A percentile compares a stretch with the other conserved stretches of the same genome.
These are phyloP conservation scores for Sminthurides aquaticus DNA, from an alignment of 2,888 invertebrate species.

Conservation along the genomic window DNA sequence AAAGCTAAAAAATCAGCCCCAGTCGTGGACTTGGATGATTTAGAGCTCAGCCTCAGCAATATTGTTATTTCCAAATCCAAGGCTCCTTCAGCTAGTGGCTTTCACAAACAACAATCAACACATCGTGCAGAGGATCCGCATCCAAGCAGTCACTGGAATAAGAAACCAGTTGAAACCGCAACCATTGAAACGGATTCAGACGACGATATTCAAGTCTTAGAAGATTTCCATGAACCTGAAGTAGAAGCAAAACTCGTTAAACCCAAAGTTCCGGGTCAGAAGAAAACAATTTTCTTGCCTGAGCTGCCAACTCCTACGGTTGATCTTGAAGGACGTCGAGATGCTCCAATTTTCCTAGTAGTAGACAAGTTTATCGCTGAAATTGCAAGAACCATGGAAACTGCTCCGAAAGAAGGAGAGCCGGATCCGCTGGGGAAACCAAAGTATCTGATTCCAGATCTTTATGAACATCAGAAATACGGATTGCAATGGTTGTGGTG, in stretches of 20 bases:
- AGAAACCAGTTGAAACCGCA: background rate
- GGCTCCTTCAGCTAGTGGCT: background rate
- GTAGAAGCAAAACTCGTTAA: background rate
- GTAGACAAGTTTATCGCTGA: background rate
- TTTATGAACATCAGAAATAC: slow-evolving; percentile 77
- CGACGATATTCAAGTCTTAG: background rate
- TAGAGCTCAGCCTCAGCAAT: background rate
- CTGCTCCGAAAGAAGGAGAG: slow-evolving; percentile 46
- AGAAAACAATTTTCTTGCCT: background rate
- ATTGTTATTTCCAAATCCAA: background rate
- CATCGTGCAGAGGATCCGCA: too few species aligned
- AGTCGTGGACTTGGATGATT: background rate
- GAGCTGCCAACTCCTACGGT: background rate
- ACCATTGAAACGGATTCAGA: background rate
- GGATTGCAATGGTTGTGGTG: slow-evolving; percentile 82
- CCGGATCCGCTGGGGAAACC: slow-evolving; percentile 53
- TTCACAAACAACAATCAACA: too few species aligned
- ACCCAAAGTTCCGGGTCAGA: background rate
- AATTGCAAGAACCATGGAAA: background rate
- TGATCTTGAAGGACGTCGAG: background rate
- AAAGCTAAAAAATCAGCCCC: too few species aligned
- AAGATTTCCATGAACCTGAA: background rate
- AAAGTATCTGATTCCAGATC: slow-evolving; percentile 55
- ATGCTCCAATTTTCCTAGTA: background rate
- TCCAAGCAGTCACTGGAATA: too few species aligned